Base-by-base conservation (phyloP, 2,888 invertebrate genomes). In the Lingula anatina region DNA sequence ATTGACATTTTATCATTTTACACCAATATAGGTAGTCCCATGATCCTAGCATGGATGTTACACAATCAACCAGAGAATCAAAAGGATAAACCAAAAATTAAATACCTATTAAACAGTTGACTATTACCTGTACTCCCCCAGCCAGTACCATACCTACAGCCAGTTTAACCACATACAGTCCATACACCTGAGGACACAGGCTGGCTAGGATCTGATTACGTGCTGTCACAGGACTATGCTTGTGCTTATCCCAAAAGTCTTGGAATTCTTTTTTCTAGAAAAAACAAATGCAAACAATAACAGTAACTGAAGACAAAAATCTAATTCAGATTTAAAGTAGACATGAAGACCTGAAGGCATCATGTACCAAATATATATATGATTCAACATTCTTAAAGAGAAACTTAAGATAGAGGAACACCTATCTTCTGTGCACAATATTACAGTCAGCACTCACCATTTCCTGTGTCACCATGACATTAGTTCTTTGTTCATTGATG, bases 171-270 rank as follows among this genome's bases (percentile, higher is more conserved):
- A 87, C 79, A 73, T 90, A 88, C 65, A 93, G 81, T n/a, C 92
- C 92, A 75, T 87, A 91, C 2, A 92, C 84, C 86, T 77, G 76
- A n/a, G 92, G 89, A 76, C 89, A 90, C 55, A 92, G 84, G 46
- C 89, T 87, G 50, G 85, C 81, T 37, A 92, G 71, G 61, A 93
- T 89, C 55, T 83, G 80, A 75, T 92, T 87, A 55, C 92, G 81
- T 0, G 86, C 90, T 51, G 81, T 80, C 55, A 92, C 76, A 0
- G 87, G 86, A 54, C 83, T 79, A 24, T 80, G 71, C 51, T 79
- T 71, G 73, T 87, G 82, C 45, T 82, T 81, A 1, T 79, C 66
- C 91, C 90, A 92, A 77, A 86, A 92, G 40, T 81, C 80, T 26
- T 79, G 75, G 67, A 90, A 89, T 60, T 86, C 84, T 40, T 85